Evolutionary conservation across 2,113 vertebrate species (phyloP).

Genomic region (Salvelinus sp.): DNA sequence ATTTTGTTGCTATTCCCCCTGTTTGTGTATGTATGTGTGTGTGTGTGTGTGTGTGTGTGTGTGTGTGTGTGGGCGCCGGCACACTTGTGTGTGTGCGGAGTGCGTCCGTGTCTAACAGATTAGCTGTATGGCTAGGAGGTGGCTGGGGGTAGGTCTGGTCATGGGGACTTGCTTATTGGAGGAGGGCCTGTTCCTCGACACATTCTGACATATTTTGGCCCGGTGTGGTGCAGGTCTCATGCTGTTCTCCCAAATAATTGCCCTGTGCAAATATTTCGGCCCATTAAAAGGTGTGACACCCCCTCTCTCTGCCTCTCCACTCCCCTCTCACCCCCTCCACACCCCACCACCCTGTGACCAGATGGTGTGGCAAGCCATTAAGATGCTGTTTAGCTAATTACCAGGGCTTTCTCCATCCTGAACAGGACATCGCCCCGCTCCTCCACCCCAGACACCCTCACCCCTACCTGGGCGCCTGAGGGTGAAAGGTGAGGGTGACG

Average conservation of each 20-base stretch:
- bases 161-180: not conserved
- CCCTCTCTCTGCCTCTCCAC: slow-evolving; percentile 36
- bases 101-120: slow-evolving; percentile 1
- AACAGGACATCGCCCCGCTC: slow-evolving; percentile 12
- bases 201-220: not conserved
- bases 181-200: not conserved
- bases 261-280: slow-evolving; percentile 59
- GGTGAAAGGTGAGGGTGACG: not conserved
- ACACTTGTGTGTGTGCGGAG: slow-evolving; percentile 5
- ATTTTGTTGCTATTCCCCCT: too few relatives aligned
- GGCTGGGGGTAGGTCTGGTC: not conserved
- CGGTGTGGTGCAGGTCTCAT: slow-evolving; percentile 10
- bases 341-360: slow-evolving; percentile 37
- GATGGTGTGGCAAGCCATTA: slow-evolving; percentile 64
- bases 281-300: slow-evolving; percentile 73
- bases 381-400: slow-evolving; percentile 72
- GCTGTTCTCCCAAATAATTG: slow-evolving; percentile 52
- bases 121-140: not conserved
- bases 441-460: slow-evolving; percentile 33
- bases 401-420: slow-evolving; percentile 46
- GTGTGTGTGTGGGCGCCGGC: too few relatives aligned
- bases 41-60: too few relatives aligned
- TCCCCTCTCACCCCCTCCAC: not conserved
- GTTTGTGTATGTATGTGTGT: too few relatives aligned
- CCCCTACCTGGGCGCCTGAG: slow-evolving; percentile 41